These are phyloP conservation scores for Gadopsis marmoratus DNA, from an alignment of 2,797 vertebrate genomes.

Conservation along the genomic window DNA sequence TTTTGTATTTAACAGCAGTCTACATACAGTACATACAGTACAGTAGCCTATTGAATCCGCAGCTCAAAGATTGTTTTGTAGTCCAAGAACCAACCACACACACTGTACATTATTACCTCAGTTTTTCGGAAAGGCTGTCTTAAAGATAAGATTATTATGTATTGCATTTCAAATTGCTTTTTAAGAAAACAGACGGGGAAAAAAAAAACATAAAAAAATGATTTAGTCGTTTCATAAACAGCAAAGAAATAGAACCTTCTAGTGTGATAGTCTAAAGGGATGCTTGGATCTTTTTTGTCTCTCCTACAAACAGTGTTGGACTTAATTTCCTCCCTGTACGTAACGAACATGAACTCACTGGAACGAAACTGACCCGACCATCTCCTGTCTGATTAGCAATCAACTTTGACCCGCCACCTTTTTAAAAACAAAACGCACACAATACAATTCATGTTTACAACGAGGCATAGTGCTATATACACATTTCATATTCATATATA, in stretches of 20 bases:
- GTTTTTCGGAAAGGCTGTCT: slow-evolving; percentile 72
- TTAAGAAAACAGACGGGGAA: slow-evolving; percentile 68
- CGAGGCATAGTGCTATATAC: slow-evolving; percentile 89
- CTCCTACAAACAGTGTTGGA: slow-evolving; percentile 78
- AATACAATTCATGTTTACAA: slow-evolving; percentile 85
- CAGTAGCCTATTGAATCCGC: slow-evolving; percentile 63
- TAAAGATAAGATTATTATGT: slow-evolving; percentile 73
- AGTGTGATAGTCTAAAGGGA: slow-evolving; percentile 81
- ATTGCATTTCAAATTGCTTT: slow-evolving; percentile 88
- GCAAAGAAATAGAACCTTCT: slow-evolving; percentile 71
- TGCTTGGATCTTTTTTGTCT: slow-evolving; percentile 57
- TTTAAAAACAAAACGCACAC: slow-evolving; percentile 67
- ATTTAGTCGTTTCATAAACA: slow-evolving; percentile 62
- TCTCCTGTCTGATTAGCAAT: slow-evolving; percentile 66
- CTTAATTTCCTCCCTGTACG: slow-evolving; percentile 78
- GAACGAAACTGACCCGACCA: slow-evolving; percentile 55
- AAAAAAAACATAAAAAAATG: slow-evolving; percentile 62
- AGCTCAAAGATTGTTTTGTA: slow-evolving; percentile 53
- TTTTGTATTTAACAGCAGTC: slow-evolving; percentile 68
- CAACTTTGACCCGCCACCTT: slow-evolving; percentile 73
- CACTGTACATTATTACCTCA: slow-evolving; percentile 76
- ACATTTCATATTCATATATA: slow-evolving; percentile 85
- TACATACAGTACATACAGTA: slow-evolving; percentile 76
- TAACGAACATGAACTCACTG: slow-evolving; percentile 62
- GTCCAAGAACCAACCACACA: slow-evolving; percentile 56